Base-by-base conservation (phyloP, 2,888 invertebrate species). In the Cepaea hortensis region DNA sequence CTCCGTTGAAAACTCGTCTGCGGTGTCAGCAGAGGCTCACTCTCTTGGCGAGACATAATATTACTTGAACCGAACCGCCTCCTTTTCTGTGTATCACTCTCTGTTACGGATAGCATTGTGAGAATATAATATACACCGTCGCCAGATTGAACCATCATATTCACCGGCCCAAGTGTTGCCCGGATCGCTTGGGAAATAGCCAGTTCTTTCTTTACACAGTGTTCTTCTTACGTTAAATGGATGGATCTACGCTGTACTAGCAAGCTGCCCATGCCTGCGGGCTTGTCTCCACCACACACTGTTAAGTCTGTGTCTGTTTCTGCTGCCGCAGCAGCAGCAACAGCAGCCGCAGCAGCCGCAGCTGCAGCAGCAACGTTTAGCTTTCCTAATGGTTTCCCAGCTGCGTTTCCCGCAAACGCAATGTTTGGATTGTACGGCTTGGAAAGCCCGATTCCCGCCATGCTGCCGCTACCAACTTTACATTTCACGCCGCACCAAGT, bases 401-500 rank as follows among this genome's bases (percentile, higher is more conserved):
- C 83, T 46, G 50, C 81, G 13, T 50, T 72, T 35, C 18, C 15
- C 1, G n/a, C 50, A 0, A 73, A 50, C 73, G 68, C 86, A 85
- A 89, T 90, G 90, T 88, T 90, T 50, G 88, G 88, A 62, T 86
- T 89, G 50, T 90, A 88, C 84, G 89, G 90, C 68, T 82, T 89
- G 81, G 90, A 90, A 46, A 85, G 83, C 62, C 86, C 89, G 13
- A 85, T 89, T 15, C 87, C 89, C 6, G 77, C 88, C 35, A 92
- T 93, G 92, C 91, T 92, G 88, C 91, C 91, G 48, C 88, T 93
- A 72, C 93, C 93, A n/a, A 93, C 92, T 50, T 89, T 93, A 82
- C 92, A 93, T 88, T 94, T 94, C 90, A 93, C 93, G 20, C 93
- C 94, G n/a, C 91, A 92, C 86, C 94, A 94, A 90, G 93, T 94